phyloP scores from a whole-genome alignment of 1,140 invertebrate species.

The Anastatus disparis region DNA sequence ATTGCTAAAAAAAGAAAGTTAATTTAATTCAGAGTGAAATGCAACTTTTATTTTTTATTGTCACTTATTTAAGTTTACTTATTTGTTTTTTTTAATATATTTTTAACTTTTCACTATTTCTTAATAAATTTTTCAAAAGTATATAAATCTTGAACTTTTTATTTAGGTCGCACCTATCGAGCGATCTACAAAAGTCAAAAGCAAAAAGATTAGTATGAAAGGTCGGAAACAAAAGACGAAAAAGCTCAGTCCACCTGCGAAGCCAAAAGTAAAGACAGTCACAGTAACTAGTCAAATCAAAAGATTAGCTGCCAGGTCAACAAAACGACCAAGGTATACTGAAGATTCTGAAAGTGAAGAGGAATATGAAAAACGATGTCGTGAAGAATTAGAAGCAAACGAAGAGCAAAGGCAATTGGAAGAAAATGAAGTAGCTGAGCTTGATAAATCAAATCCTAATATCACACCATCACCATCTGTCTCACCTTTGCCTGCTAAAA shows the following conservation, averaged over 20 bases:
- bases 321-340: conserved; percentile 18
- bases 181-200: conserved; percentile 4
- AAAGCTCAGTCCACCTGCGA: neutral
- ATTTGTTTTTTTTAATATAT: too few species aligned
- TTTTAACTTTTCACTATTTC: neutral
- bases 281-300: conserved; percentile 31
- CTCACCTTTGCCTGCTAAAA: neutral
- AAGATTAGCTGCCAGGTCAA: conserved; percentile 19
- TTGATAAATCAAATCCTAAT: neutral
- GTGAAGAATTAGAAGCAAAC: neutral
- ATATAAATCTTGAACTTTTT: neutral
- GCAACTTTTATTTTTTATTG: too few species aligned
- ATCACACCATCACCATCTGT: neutral
- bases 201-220: conserved; percentile 15
- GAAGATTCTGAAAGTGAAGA: conserved; percentile 12
- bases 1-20: too few species aligned
- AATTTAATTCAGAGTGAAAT: too few species aligned
- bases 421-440: neutral
- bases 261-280: neutral
- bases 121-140: neutral
- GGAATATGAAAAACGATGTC: neutral
- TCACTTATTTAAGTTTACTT: neutral
- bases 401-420: neutral
- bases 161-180: neutral
- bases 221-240: conserved; percentile 22